Evolutionary conservation across 2,797 vertebrate genomes (phyloP).

Genomic region (Poeciliopsis presidionis): DNA sequence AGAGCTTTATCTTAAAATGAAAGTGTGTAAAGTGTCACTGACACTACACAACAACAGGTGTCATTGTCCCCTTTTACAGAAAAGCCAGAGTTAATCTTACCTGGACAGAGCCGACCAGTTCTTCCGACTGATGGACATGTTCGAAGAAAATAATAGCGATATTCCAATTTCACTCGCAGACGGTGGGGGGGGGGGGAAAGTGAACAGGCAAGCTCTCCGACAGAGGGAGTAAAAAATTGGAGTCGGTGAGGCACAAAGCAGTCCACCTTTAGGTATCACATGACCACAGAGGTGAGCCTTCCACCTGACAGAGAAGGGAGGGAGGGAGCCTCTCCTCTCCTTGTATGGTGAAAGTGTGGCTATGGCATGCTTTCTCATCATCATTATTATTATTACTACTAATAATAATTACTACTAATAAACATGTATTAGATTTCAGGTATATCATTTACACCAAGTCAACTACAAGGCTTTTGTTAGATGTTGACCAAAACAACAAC

Average conservation of each 20-base stretch:
- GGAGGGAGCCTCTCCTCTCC: conserved; percentile 22
- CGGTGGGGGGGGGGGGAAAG: background rate
- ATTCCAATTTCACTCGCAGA: conserved; percentile 10
- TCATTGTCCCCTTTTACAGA: background rate
- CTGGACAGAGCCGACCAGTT: conserved; percentile 94
- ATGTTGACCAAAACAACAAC: too few species aligned
- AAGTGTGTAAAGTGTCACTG: background rate
- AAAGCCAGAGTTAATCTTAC: conserved; percentile 73
- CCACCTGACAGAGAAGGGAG: conserved; percentile 51
- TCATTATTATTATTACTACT: background rate
- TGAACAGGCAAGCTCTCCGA: conserved; percentile 23
- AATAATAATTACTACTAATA: background rate
- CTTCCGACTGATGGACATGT: conserved; percentile 88
- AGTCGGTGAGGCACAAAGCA: conserved; percentile 53
- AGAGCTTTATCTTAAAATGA: background rate
- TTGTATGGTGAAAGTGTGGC: conserved; percentile 48
- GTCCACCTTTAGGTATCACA: conserved; percentile 88
- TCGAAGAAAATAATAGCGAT: background rate
- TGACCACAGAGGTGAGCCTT: conserved; percentile 73
- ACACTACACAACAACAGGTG: conserved; percentile 13
- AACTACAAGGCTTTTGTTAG: background rate
- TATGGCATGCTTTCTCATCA: background rate
- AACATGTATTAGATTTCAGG: background rate
- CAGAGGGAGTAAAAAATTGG: conserved; percentile 41
- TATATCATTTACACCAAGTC: background rate